Conservation (phyloP, 2,888 invertebrate species). For the Herminia tarsipennalis region DNA sequence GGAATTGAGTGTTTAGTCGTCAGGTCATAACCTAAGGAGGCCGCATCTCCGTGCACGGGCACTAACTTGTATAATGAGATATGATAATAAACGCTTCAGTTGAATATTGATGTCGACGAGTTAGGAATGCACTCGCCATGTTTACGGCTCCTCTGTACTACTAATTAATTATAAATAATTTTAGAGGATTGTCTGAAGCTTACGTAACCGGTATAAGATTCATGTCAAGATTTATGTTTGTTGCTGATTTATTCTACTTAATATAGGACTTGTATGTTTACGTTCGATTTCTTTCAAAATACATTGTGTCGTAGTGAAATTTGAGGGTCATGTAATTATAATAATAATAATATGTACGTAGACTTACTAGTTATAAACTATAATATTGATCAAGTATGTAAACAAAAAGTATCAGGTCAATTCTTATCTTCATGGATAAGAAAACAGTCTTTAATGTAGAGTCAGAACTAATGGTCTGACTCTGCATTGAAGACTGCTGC, state of each 20-base stretch:
- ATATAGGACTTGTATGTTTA: too few species aligned
- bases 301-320: too few species aligned
- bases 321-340: too few species aligned
- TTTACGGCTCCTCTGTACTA: slow-evolving; percentile 59
- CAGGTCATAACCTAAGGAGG: slow-evolving; percentile 81
- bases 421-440: too few species aligned
- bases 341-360: too few species aligned
- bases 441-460: too few species aligned
- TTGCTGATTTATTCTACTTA: not conserved
- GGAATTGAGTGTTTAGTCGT: slow-evolving; percentile 66
- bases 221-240: slow-evolving; percentile 2
- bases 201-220: slow-evolving; percentile 3
- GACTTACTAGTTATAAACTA: too few species aligned
- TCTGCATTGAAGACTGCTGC: too few species aligned
- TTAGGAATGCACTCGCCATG: slow-evolving; percentile 78
- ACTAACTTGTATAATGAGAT: slow-evolving; percentile 86
- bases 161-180: slow-evolving; percentile 47
- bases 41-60: slow-evolving; percentile 69
- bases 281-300: too few species aligned
- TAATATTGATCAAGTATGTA: too few species aligned
- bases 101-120: slow-evolving; percentile 84
- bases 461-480: too few species aligned
- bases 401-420: too few species aligned
- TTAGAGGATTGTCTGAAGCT: slow-evolving; percentile 28
- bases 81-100: slow-evolving; percentile 84